A percentile compares a stretch with the other conserved stretches of the same genome.
Evolutionary conservation across 2,888 invertebrate genomes (phyloP).

Genomic region (Furcula furcula): DNA sequence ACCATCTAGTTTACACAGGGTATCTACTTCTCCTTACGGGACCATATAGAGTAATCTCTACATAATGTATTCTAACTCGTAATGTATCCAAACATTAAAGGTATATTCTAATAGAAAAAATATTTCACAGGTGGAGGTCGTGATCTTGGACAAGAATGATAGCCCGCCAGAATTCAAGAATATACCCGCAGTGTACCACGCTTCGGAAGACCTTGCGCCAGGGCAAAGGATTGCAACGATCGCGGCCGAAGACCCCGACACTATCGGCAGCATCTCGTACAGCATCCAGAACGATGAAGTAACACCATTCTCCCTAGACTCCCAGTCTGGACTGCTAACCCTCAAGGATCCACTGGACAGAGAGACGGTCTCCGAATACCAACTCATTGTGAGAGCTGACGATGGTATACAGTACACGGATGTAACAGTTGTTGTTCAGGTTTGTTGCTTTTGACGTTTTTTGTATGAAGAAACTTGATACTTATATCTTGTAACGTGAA

Average conservation of each 20-base stretch:
- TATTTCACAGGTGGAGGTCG: constrained; percentile 88
- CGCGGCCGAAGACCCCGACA: constrained; percentile 92
- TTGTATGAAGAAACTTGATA: constrained; percentile 21
- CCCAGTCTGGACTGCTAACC: constrained; percentile 86
- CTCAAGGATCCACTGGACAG: constrained; percentile 91
- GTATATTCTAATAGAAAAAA: constrained; percentile 1
- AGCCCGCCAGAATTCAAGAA: constrained; percentile 94
- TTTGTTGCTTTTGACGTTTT: constrained; percentile 60
- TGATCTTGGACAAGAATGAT: constrained; percentile 95
- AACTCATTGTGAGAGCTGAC: constrained; percentile 90
- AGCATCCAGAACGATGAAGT: constrained; percentile 85
- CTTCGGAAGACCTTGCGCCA: constrained; percentile 92
- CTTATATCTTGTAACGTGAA: no score
- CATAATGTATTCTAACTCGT: no score
- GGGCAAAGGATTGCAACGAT: constrained; percentile 90
- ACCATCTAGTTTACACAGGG: no score
- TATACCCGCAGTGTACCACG: constrained; percentile 86
- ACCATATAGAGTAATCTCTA: no score
- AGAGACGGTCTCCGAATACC: constrained; percentile 90
- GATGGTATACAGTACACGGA: constrained; percentile 95
- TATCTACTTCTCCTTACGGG: no score
- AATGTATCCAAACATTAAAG: no score
- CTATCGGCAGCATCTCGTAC: constrained; percentile 89
- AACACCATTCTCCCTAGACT: constrained; percentile 87
- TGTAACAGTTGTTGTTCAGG: constrained; percentile 89